Percentiles rank a stretch among this genome's conserved stretches.
These are phyloP conservation scores for Sarcophaga variegata DNA, from an alignment of 2,888 invertebrate genomes.

Conservation along the genomic window DNA sequence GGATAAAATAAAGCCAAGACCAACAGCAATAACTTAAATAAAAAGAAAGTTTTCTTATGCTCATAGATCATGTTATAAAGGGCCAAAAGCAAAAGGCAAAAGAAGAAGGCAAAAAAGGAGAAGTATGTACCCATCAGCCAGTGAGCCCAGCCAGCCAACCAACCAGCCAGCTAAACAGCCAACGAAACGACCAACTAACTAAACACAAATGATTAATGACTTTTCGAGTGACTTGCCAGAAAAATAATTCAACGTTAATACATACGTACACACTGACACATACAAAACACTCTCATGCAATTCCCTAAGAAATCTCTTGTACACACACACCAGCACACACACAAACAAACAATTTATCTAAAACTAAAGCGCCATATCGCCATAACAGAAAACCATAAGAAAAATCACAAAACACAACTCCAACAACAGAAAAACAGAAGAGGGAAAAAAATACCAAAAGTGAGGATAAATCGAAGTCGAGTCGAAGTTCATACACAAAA, in stretches of 20 bases:
- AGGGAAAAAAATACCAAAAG: slow-evolving; percentile 17
- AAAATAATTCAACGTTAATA: slow-evolving; percentile 71
- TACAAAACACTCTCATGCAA: slow-evolving; percentile 5
- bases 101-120: slow-evolving; percentile 14
- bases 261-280: slow-evolving; percentile 26
- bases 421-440: no score
- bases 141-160: no score
- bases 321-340: slow-evolving; percentile 1
- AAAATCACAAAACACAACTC: slow-evolving; percentile 4
- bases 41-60: slow-evolving; percentile 67
- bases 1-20: slow-evolving; percentile 22
- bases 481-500: slow-evolving; percentile 60
- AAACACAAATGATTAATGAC: slow-evolving; percentile 80
- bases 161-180: no score
- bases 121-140: no score
- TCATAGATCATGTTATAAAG: slow-evolving; percentile 65
- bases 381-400: slow-evolving; percentile 18
- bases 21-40: slow-evolving; percentile 40
- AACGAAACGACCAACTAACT: no score
- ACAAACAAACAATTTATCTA: slow-evolving; percentile 15
- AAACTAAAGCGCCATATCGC: slow-evolving; percentile 43
- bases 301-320: slow-evolving; percentile 8
- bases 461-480: slow-evolving; percentile 53
- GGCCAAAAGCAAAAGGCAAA: slow-evolving; percentile 59
- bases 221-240: slow-evolving; percentile 81